Base-by-base conservation (phyloP, 2,113 vertebrate species). In the Hippocampus mohnikei region DNA sequence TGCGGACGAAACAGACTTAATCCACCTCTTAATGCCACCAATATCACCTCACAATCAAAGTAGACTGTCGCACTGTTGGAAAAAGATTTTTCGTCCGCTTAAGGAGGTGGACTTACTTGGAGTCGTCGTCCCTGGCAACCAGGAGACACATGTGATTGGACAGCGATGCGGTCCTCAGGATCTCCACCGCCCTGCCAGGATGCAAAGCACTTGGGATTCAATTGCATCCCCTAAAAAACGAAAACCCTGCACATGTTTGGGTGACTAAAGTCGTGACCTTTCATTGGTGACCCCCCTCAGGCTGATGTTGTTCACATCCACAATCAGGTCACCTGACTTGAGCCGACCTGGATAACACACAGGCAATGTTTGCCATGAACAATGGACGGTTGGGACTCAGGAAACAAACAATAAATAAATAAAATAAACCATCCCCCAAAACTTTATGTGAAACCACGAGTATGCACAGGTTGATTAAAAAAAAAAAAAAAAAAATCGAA, bases 241-340 rank as follows among this genome's bases (percentile, higher is more conserved):
- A 37, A 37, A 7, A 37, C 33, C 33, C 33, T 7, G 46, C 15
- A 18, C 6, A 5, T 21, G 48, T 50, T 16, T 48, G 46, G 15
- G 46, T 5, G 46, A 48, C 48, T 7, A 21, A 50, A 50, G 18
- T 50, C 48, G 2, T 50, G 18, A 50, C 94, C 93, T 94, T 70
- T 96, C 94, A 33, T 93, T 95, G 75, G 94, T 94, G 73, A 93
- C 92, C 42, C 92, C 94, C 3, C 82, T 74, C 85, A 96, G 86
- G 76, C 93, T 94, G 88, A 93, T 85, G 79, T 95, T 94, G 79
- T 95, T 96, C 80, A 95, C 94, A 52, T 96, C 93, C 85, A 95
- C 85, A 87, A 96, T 93, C 4, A 95, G 90, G 82, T 96, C 95
- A 0, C 94, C 95, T 73, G 94, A 84, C 82, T 90, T 92, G 76